Evolutionary conservation across 2,888 invertebrate genomes (phyloP).

Genomic region (Tenthredo notha): DNA sequence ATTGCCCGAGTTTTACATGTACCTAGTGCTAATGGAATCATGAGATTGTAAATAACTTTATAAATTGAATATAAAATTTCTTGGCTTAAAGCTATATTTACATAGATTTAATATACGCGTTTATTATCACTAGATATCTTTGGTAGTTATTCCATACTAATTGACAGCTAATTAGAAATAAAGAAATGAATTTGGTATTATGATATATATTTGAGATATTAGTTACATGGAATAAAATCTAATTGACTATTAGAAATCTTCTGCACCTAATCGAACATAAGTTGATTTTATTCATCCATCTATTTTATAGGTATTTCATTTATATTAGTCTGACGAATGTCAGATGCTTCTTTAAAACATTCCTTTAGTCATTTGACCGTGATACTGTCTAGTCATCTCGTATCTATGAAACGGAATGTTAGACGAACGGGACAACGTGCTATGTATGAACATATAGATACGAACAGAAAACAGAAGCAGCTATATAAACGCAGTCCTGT

Average conservation of each 20-base stretch:
- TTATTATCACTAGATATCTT: background rate
- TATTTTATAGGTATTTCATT: background rate
- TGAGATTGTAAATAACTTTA: background rate
- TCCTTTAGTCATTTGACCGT: slow-evolving; percentile 43
- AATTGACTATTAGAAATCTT: background rate
- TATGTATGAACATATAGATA: background rate
- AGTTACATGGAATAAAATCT: background rate
- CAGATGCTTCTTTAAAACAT: slow-evolving; percentile 19
- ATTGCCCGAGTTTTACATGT: background rate
- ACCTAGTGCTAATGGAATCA: slow-evolving; percentile 3
- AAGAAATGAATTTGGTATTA: background rate
- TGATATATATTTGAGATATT: background rate
- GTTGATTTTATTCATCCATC: background rate
- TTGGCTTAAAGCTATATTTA: background rate
- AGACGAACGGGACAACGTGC: slow-evolving; percentile 21
- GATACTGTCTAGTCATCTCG: slow-evolving; percentile 25
- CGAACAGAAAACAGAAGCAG: background rate
- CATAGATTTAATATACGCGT: background rate
- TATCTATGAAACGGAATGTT: slow-evolving; percentile 43
- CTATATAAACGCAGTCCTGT: background rate
- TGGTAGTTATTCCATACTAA: background rate
- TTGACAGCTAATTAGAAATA: background rate
- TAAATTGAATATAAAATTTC: background rate
- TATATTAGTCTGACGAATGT: background rate
- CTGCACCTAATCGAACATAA: background rate